Conservation (phyloP, 2,888 invertebrate genomes). For the Calliphora vomitoria region DNA sequence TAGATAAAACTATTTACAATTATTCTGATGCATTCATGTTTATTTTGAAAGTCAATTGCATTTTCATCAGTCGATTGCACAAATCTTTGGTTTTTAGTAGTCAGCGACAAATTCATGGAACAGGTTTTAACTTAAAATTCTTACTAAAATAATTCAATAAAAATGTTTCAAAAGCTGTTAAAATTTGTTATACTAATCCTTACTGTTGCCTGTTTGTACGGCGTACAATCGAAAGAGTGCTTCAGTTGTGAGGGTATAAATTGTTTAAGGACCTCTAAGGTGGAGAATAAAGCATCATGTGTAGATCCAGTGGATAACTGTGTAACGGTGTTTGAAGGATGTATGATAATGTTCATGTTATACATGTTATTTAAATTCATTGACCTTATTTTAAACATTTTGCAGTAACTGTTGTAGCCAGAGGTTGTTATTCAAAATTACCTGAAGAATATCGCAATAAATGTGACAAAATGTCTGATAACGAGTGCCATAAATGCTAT, state of each 20-base stretch:
- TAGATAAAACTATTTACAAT: conserved; percentile 58
- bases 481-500: conserved; percentile 80
- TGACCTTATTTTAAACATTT: background rate
- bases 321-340: conserved; percentile 80
- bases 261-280: conserved; percentile 78
- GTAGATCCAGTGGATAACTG: conserved; percentile 81
- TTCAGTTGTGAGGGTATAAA: conserved; percentile 81
- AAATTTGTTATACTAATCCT: conserved; percentile 7
- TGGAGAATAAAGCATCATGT: conserved; percentile 77
- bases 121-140: conserved; percentile 30
- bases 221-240: conserved; percentile 76
- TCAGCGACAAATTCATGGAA: conserved; percentile 25
- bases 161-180: conserved; percentile 34
- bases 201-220: conserved; percentile 3
- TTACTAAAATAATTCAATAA: background rate
- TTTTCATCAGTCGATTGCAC: conserved; percentile 28
- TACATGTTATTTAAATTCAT: background rate
- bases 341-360: conserved; percentile 75
- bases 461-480: conserved; percentile 75
- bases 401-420: conserved; percentile 78
- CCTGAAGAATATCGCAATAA: conserved; percentile 77
- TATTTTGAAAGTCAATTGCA: conserved; percentile 4
- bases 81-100: conserved; percentile 50
- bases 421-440: conserved; percentile 79
- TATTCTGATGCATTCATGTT: conserved; percentile 17